These are phyloP conservation scores for Seriola quinqueradiata DNA, from an alignment of 2,113 vertebrate genomes.

Conservation along the genomic window DNA sequence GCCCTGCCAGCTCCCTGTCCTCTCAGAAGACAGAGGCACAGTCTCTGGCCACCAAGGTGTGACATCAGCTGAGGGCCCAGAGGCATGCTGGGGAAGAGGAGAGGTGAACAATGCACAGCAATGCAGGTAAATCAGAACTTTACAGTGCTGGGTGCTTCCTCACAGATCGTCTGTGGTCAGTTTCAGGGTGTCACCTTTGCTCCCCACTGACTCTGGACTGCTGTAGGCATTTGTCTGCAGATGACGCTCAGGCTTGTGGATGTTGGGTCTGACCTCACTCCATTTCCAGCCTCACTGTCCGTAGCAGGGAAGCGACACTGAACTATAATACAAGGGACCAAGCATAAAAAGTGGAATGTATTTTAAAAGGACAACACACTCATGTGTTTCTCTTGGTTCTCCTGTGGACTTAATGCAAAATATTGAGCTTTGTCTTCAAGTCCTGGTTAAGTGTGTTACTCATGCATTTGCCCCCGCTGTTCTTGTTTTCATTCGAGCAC, in stretches of 20 bases:
- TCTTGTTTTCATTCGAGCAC: constrained; percentile 65
- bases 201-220: constrained; percentile 43
- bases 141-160: constrained; percentile 21
- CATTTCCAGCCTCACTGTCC: constrained; percentile 34
- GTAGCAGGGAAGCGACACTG: constrained; percentile 39
- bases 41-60: constrained; percentile 88
- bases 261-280: constrained; percentile 28
- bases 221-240: constrained; percentile 11
- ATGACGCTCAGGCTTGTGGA: constrained; percentile 21
- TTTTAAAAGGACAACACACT: constrained; percentile 23
- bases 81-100: constrained; percentile 45
- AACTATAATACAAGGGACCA: constrained; percentile 47
- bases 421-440: constrained; percentile 36
- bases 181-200: constrained; percentile 43
- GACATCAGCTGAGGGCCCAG: constrained; percentile 58
- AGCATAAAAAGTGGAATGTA: constrained; percentile 51
- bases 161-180: constrained; percentile 16
- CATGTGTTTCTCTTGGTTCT: constrained; percentile 34
- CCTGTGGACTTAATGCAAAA: constrained; percentile 42
- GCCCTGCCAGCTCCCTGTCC: constrained; percentile 82
- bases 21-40: constrained; percentile 89
- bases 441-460: constrained; percentile 34
- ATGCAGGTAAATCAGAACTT: constrained; percentile 54
- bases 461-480: constrained; percentile 32
- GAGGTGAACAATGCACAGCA: constrained; percentile 53